Percentiles rank a stretch among this genome's conserved stretches.
Evolutionary conservation across 2,888 invertebrate genomes (phyloP).

Genomic region (Ptychoptera albimana): DNA sequence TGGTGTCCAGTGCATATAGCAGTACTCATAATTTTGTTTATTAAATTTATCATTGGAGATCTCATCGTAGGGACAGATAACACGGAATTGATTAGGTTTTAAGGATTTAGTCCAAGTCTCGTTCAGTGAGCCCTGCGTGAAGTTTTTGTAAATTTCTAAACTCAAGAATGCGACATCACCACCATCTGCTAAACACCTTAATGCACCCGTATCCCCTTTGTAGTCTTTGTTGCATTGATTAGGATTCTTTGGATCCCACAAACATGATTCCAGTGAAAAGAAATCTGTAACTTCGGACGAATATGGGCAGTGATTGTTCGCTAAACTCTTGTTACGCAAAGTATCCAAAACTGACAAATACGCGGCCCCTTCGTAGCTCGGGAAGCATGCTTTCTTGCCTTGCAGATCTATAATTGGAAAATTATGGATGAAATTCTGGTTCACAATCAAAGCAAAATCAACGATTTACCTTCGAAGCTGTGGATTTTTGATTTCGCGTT

Average conservation of each 20-base stretch:
- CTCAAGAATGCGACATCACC: conserved; percentile 69
- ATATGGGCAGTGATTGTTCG: conserved; percentile 18
- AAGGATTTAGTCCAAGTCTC: conserved; percentile 25
- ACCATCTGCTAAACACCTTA: conserved; percentile 48
- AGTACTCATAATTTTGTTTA: conserved; percentile 27
- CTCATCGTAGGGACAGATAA: conserved; percentile 38
- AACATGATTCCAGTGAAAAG: conserved; percentile 55
- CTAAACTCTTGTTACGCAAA: conserved; percentile 31
- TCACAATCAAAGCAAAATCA: too few relatives aligned
- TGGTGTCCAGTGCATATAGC: conserved; percentile 51
- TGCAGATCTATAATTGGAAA: conserved; percentile 40
- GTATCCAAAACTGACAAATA: conserved; percentile 42
- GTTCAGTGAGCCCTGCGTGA: conserved; percentile 36
- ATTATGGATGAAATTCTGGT: too few relatives aligned
- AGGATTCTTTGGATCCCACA: conserved; percentile 29
- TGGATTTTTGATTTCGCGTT: conserved; percentile 38
- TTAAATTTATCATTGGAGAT: conserved; percentile 9
- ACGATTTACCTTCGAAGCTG: not conserved
- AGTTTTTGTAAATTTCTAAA: conserved; percentile 41
- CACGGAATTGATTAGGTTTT: conserved; percentile 31
- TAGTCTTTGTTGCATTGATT: conserved; percentile 24
- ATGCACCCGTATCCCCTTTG: conserved; percentile 43
- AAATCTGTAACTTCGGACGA: conserved; percentile 20
- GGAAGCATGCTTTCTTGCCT: conserved; percentile 63
- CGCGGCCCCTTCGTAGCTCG: conserved; percentile 59